Evolutionary conservation across 2,113 vertebrate species (phyloP).

Genomic region (Anarrhichthys ocellatus): DNA sequence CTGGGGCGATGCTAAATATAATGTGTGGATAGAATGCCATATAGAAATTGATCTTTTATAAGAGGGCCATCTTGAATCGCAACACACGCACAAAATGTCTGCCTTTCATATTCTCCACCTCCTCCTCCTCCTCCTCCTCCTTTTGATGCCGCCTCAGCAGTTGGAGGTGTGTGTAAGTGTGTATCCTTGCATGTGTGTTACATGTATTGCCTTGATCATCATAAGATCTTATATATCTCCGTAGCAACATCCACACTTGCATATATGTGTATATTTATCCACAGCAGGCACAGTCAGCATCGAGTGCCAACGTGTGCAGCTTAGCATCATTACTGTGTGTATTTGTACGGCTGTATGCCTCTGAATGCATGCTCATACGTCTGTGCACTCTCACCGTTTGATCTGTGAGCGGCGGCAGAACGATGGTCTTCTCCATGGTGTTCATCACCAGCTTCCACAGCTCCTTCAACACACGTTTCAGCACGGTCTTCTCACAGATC

Average conservation of each 20-base stretch:
- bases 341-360: not conserved
- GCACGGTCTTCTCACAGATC: constrained; percentile 98
- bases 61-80: constrained; percentile 35
- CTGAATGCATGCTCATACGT: not conserved
- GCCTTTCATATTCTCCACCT: constrained; percentile 48
- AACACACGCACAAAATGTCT: constrained; percentile 59
- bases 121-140: constrained; percentile 28
- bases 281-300: not conserved
- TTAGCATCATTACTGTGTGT: not conserved
- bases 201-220: constrained; percentile 9
- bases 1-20: constrained; percentile 38
- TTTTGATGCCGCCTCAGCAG: constrained; percentile 49
- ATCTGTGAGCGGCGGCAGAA: constrained; percentile 94
- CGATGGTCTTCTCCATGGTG: constrained; percentile 98
- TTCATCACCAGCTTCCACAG: constrained; percentile 99
- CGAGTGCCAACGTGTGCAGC: not conserved
- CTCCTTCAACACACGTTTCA: constrained; percentile 98
- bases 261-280: not conserved
- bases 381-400: constrained; percentile 90
- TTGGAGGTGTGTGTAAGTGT: constrained; percentile 30
- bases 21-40: constrained; percentile 32
- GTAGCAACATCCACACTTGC: not conserved
- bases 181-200: constrained; percentile 19
- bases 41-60: constrained; percentile 36
- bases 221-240: not conserved